Evolutionary conservation across 2,797 vertebrate genomes (phyloP), one percentile per base, ranked within the genome.

Genomic region (Macrochelys suwanniensis): DNA sequence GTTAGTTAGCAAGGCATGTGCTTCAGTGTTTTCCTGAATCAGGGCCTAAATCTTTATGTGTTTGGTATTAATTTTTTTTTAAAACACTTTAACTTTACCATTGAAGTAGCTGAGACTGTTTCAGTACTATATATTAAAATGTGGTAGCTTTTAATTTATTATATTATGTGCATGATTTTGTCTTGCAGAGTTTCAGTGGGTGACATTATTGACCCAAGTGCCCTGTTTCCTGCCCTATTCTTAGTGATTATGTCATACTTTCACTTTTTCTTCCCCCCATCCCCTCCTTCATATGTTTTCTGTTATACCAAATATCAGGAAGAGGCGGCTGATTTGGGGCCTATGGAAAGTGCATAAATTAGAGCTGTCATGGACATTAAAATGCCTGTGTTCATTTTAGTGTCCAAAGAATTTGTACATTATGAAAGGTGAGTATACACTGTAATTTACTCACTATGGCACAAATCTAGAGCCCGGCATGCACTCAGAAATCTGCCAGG

Each of bases 1-100:
- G 17, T 57, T 59, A 0, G 0, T 37, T 12, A 59, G 33, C 4
- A 25, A 16, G 8, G 54, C 57, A 16, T 2, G 23, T 28, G 5
- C 37, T 61, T 53, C 68, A 56, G 11, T 7, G 19, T 7, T 83
- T 71, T 83, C 65, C 51, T 7, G n/a, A 11, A 71, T 2, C 3
- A 8, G 10, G 7, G 6, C 53, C 17, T 5, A 5, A 68, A 25
- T 0, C 2, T 1, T 8, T 37, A 83, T 2, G 13, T 49, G 42
- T 68, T 89, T 86, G 5, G 2, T 28, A 11, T 80, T 61, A 8
- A 8, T 19, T 85, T 94, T 59, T 84, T 71, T 59, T 84, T 71
- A 89, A 95, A 4, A 13, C 21, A 3, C 12, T 3, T 3, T 76
- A 3, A 12, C 5, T 59, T 71, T 7, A 86, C 5, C 26, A 84